Evolutionary conservation across 2,797 vertebrate species (phyloP).

Genomic region (Loriculus beryllinus): DNA sequence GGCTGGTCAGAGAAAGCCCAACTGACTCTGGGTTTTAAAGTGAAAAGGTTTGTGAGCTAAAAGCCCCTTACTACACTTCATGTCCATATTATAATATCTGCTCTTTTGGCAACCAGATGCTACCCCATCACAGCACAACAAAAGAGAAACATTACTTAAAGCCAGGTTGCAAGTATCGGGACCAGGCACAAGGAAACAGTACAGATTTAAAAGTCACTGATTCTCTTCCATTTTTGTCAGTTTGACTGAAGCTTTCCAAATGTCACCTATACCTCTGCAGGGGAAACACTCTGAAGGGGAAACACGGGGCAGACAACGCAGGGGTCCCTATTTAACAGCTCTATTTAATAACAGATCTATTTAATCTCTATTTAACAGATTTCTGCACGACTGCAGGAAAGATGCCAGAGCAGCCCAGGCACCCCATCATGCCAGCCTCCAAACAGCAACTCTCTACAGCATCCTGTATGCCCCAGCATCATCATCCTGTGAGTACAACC

Average conservation of each 20-base stretch:
- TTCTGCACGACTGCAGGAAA: too few species aligned
- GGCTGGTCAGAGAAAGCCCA: not conserved
- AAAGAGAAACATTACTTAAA: rapidly evolving
- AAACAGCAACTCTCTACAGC: not conserved
- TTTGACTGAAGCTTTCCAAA: not conserved
- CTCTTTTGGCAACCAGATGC: not conserved
- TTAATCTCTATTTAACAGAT: not conserved
- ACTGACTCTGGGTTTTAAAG: not conserved
- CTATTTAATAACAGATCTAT: not conserved
- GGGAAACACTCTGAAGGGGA: not conserved
- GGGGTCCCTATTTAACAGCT: not conserved
- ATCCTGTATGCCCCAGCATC: rapidly evolving
- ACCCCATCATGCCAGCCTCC: not conserved
- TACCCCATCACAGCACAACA: not conserved
- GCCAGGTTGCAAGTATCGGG: not conserved
- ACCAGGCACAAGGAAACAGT: not conserved
- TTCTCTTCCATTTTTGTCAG: not conserved
- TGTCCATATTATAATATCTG: rapidly evolving
- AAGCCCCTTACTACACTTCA: rapidly evolving
- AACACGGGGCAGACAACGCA: rapidly evolving
- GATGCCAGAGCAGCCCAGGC: not conserved
- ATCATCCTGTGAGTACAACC: not conserved
- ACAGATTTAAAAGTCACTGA: rapidly evolving
- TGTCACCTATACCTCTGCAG: not conserved
- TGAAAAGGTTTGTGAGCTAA: not conserved